A percentile compares a stretch with the other conserved stretches of the same genome.
Evolutionary conservation across 1,140 invertebrate genomes (phyloP).

Genomic region (Drosophila willistoni): DNA sequence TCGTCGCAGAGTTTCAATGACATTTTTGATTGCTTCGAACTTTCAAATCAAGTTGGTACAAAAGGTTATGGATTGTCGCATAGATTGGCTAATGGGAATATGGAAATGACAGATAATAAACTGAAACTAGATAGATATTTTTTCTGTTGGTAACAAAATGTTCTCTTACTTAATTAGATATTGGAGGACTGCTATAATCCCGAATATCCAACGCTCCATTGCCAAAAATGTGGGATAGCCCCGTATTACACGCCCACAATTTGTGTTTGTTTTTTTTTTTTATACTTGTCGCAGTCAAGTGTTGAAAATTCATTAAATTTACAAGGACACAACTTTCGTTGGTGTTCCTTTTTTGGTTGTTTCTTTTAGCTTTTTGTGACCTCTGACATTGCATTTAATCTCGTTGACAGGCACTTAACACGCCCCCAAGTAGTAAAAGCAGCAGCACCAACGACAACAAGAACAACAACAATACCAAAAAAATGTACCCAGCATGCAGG

Average conservation of each 20-base stretch:
- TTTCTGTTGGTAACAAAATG: background rate
- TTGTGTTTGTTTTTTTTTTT: no score
- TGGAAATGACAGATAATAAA: no score
- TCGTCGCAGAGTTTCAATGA: no score
- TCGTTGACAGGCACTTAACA: slow-evolving; percentile 80
- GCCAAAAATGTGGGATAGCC: background rate
- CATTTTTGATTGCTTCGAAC: no score
- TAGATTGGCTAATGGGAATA: no score
- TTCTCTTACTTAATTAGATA: slow-evolving; percentile 1
- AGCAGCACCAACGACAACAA: slow-evolving; percentile 6
- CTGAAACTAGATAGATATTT: no score
- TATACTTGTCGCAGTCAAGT: slow-evolving; percentile 27
- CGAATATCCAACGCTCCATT: background rate
- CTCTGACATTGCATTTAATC: slow-evolving; percentile 82
- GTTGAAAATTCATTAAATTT: slow-evolving; percentile 81
- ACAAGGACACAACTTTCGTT: slow-evolving; percentile 76
- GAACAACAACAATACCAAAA: slow-evolving; percentile 23
- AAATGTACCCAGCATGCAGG: slow-evolving; percentile 10
- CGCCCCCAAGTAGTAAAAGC: slow-evolving; percentile 70
- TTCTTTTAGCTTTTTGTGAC: slow-evolving; percentile 32
- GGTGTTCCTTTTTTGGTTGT: slow-evolving; percentile 16
- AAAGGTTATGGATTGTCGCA: no score
- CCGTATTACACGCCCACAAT: background rate
- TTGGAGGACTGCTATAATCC: background rate
- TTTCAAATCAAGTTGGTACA: no score